phyloP scores from a whole-genome alignment of 2,797 vertebrate species.

The Mionectes olivaceus region DNA sequence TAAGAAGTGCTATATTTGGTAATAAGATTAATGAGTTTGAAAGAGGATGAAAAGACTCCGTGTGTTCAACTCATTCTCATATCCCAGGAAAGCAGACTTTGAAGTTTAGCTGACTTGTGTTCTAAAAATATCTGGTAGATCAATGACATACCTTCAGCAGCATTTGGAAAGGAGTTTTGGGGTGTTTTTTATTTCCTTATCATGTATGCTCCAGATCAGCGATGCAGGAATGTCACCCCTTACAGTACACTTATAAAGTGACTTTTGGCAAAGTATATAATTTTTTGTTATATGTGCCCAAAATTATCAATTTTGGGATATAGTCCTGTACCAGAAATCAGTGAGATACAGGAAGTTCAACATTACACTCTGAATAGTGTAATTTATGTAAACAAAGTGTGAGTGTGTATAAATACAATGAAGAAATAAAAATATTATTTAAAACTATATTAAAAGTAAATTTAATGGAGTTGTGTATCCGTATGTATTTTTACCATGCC shows the following conservation, averaged over 20 bases:
- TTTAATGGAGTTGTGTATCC: not conserved
- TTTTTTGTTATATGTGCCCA: not conserved
- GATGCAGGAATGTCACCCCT: not conserved
- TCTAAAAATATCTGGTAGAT: conserved; percentile 51
- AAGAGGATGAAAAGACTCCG: conserved; percentile 35
- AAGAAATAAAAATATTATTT: not conserved
- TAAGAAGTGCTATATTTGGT: conserved; percentile 11
- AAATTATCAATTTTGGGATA: not conserved
- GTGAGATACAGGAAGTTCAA: not conserved
- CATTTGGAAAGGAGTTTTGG: not conserved
- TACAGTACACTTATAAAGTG: not conserved
- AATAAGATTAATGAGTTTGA: conserved; percentile 52
- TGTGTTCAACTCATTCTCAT: conserved; percentile 16
- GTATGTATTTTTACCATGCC: not conserved
- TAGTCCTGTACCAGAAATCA: not conserved
- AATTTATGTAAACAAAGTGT: not conserved
- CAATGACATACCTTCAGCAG: not conserved
- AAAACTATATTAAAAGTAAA: not conserved
- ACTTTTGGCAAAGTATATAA: not conserved
- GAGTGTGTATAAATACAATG: not conserved
- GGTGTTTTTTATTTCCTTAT: not conserved
- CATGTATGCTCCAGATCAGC: not conserved
- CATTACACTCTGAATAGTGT: not conserved
- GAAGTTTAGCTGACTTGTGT: conserved; percentile 24
- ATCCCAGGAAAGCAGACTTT: conserved; percentile 39